A percentile compares a stretch with the other conserved stretches of the same genome.
Evolutionary conservation across 2,888 invertebrate species (phyloP).

Genomic region (Didymodactylos carnosus): DNA sequence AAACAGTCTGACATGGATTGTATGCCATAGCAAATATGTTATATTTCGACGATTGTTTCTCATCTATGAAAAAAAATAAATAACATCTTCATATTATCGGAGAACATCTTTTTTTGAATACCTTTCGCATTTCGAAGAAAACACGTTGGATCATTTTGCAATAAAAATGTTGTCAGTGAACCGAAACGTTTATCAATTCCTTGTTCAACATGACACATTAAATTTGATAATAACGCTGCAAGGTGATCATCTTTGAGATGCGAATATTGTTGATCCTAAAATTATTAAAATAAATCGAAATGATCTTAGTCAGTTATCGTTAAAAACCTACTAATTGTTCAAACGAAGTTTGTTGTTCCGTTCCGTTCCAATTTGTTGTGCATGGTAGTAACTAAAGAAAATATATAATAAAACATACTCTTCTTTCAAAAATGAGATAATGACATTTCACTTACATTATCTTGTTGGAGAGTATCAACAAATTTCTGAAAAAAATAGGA

Average conservation of each 20-base stretch:
- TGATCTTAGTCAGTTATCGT: neutral
- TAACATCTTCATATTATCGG: too few species aligned
- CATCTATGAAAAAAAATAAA: too few species aligned
- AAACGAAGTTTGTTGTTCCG: neutral
- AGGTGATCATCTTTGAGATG: neutral
- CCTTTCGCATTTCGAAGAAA: neutral
- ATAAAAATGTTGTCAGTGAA: neutral
- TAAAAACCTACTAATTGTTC: neutral
- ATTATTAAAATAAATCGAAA: neutral
- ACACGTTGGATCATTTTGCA: neutral
- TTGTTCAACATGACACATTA: neutral
- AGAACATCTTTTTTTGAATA: too few species aligned
- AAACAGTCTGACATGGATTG: neutral
- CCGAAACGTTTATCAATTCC: neutral
- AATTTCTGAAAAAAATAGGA: neutral
- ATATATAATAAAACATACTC: too few species aligned
- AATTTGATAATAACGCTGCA: neutral
- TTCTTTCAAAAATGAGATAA: neutral
- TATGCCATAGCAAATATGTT: neutral
- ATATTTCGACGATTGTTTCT: too few species aligned
- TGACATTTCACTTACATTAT: neutral
- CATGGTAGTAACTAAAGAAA: neutral
- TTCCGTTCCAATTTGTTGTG: neutral
- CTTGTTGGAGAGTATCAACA: neutral
- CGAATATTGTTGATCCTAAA: neutral